Conservation (phyloP, 2,113 vertebrate species). For the Nesogale talazaci region DNA sequence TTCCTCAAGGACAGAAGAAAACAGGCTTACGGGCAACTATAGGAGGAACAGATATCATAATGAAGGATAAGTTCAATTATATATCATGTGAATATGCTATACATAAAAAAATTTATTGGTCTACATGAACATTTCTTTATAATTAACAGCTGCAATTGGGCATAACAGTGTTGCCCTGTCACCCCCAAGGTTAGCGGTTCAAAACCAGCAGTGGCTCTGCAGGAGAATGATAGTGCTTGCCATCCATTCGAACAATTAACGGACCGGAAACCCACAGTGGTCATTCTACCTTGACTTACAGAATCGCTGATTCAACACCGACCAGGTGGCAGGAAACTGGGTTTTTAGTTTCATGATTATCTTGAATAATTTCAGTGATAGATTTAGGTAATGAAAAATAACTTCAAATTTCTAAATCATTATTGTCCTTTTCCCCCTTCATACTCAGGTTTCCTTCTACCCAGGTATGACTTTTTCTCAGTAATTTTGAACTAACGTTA, state of each 20-base stretch:
- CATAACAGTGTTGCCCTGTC: too few species aligned
- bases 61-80: background rate
- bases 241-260: too few species aligned
- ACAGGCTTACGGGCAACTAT: background rate
- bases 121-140: background rate
- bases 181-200: too few species aligned
- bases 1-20: background rate
- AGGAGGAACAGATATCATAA: background rate
- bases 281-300: too few species aligned
- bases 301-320: too few species aligned
- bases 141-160: background rate
- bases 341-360: too few species aligned
- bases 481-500: background rate
- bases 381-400: background rate
- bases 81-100: background rate
- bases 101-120: background rate
- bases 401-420: background rate
- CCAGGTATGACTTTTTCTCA: background rate
- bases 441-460: background rate
- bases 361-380: too few species aligned
- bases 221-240: too few species aligned
- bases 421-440: background rate
- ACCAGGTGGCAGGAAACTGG: too few species aligned
- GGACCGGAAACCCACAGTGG: too few species aligned
- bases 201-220: too few species aligned